These are phyloP conservation scores for Alcis repandata DNA, from an alignment of 2,888 invertebrate genomes.

Conservation along the genomic window DNA sequence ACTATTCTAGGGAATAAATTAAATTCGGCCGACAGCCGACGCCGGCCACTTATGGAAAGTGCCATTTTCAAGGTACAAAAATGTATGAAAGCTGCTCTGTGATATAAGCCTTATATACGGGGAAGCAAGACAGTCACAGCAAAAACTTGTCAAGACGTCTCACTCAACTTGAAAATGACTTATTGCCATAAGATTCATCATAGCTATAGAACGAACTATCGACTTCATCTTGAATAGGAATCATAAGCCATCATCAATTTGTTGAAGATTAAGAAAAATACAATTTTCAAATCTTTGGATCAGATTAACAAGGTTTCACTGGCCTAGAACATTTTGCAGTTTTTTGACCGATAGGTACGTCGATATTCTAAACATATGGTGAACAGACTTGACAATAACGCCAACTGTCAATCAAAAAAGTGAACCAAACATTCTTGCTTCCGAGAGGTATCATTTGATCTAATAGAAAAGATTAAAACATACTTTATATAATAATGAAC, in stretches of 20 bases:
- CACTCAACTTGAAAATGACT: conserved; percentile 3
- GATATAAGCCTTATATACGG: conserved; percentile 14
- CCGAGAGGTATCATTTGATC: conserved; percentile 8
- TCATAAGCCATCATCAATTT: not conserved
- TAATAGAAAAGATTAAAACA: conserved; percentile 17
- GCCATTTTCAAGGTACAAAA: conserved; percentile 29
- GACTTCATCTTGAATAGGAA: not conserved
- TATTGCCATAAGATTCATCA: too few relatives aligned
- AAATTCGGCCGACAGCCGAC: conserved; percentile 11
- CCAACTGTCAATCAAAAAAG: conserved; percentile 13
- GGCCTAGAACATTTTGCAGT: not conserved
- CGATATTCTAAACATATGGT: not conserved
- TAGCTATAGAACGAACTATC: too few relatives aligned
- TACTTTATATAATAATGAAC: conserved; percentile 32
- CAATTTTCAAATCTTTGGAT: conserved; percentile 3
- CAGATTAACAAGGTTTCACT: not conserved
- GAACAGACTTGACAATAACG: not conserved
- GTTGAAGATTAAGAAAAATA: not conserved
- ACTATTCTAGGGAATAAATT: conserved; percentile 52
- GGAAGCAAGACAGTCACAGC: not conserved
- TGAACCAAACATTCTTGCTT: conserved; percentile 13
- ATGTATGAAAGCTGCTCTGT: conserved; percentile 32
- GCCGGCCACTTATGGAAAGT: conserved; percentile 19
- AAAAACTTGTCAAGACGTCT: not conserved
- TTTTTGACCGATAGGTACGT: not conserved